These are phyloP conservation scores for Chironomus striatipennis DNA, from an alignment of 1,140 invertebrate species.

Conservation along the genomic window DNA sequence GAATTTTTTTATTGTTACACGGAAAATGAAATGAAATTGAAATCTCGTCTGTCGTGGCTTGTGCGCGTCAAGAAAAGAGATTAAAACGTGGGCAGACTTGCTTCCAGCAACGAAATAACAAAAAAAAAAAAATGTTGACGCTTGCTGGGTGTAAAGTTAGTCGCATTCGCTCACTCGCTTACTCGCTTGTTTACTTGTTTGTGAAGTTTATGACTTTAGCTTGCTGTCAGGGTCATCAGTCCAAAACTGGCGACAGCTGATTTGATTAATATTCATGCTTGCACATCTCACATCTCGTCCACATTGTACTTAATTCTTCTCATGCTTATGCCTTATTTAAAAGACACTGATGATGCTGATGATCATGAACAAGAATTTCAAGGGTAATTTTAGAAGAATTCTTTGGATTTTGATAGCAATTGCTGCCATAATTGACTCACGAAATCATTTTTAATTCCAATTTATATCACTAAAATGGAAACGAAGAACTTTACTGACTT, in stretches of 20 bases:
- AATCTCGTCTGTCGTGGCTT: not conserved
- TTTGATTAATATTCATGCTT: slow-evolving; percentile 14
- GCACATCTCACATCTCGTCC: not conserved
- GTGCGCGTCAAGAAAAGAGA: not conserved
- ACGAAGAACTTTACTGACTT: too few relatives aligned
- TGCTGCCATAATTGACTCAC: not conserved
- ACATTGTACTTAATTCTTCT: not conserved
- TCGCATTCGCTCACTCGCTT: too few relatives aligned
- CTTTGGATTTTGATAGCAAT: too few relatives aligned
- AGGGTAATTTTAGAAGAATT: too few relatives aligned
- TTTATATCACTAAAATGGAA: not conserved
- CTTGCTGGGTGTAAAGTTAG: not conserved
- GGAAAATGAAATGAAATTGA: not conserved
- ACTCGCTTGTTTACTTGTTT: not conserved
- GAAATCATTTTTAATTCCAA: not conserved
- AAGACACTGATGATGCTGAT: not conserved
- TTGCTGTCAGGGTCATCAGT: not conserved
- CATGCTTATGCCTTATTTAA: not conserved
- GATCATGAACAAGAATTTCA: too few relatives aligned
- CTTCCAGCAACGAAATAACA: not conserved
- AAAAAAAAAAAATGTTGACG: not conserved
- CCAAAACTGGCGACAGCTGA: not conserved
- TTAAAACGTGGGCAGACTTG: slow-evolving; percentile 11
- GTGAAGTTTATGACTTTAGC: not conserved
- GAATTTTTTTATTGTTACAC: not conserved